phyloP scores from a whole-genome alignment of 2,888 invertebrate species.

The Stenoptilia bipunctidactyla region DNA sequence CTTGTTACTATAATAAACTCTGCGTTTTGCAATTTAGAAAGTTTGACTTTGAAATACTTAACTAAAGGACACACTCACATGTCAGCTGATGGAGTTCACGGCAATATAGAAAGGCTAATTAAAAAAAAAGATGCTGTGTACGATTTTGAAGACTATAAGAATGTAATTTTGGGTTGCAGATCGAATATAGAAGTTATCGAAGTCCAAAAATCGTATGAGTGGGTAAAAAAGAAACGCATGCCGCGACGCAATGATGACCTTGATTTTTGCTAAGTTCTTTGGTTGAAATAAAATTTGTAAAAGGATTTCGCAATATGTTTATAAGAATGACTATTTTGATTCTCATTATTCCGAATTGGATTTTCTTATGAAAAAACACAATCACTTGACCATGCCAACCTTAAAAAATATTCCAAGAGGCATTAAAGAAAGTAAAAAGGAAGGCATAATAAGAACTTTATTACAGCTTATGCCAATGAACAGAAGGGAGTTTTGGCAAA shows the following conservation, averaged over 20 bases:
- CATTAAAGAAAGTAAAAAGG: neutral
- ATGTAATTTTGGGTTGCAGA: constrained; percentile 4
- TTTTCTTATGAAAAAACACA: constrained; percentile 3
- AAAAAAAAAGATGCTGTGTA: constrained; percentile 3
- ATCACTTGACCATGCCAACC: constrained; percentile 1
- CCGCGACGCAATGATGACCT: constrained; percentile 2
- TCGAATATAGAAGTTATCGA: constrained; percentile 3
- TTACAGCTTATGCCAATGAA: neutral
- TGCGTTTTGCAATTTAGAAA: constrained; percentile 3
- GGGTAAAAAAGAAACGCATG: constrained; percentile 3
- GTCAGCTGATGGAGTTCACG: no score
- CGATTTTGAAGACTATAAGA: constrained; percentile 4
- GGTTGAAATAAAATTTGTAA: constrained; percentile 3
- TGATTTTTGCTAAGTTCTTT: constrained; percentile 3
- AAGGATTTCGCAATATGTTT: neutral
- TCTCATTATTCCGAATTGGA: constrained; percentile 3
- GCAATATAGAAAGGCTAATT: constrained; percentile 2
- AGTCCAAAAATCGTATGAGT: constrained; percentile 4
- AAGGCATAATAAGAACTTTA: neutral
- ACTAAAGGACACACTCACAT: constrained; percentile 3
- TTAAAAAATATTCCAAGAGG: constrained; percentile 1
- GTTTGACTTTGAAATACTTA: constrained; percentile 3
- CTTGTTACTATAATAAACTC: constrained; percentile 4
- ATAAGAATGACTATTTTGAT: constrained; percentile 4
- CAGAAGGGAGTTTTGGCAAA: neutral